These are phyloP conservation scores for Lobophora halterata DNA, from an alignment of 2,888 invertebrate genomes.

Conservation along the genomic window DNA sequence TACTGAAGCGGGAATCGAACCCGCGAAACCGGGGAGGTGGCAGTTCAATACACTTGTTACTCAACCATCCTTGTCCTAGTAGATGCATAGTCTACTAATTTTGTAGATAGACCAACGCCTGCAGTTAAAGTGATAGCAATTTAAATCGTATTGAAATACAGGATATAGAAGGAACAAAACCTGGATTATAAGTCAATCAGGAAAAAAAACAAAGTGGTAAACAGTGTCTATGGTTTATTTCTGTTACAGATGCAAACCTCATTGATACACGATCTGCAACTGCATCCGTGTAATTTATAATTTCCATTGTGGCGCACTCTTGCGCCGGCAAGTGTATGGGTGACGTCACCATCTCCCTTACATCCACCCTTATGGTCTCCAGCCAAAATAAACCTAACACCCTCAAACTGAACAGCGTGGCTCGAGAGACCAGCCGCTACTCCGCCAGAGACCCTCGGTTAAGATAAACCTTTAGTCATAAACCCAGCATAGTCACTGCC, in stretches of 20 bases:
- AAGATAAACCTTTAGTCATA: conserved; percentile 67
- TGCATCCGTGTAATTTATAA: conserved; percentile 26
- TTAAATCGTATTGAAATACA: too few relatives aligned
- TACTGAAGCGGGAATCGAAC: too few relatives aligned
- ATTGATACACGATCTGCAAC: conserved; percentile 12
- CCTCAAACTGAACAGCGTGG: conserved; percentile 73
- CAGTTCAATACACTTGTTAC: too few relatives aligned
- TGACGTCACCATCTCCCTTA: conserved; percentile 39
- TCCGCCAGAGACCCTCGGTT: conserved; percentile 81
- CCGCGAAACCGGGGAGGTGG: too few relatives aligned
- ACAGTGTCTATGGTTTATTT: neutral
- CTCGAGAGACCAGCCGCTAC: conserved; percentile 73
- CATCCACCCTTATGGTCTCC: conserved; percentile 77
- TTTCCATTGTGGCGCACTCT: conserved; percentile 47
- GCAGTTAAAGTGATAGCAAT: too few relatives aligned
- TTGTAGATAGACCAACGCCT: too few relatives aligned
- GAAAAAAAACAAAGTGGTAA: too few relatives aligned
- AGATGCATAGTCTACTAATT: too few relatives aligned
- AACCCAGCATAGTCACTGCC: conserved; percentile 44
- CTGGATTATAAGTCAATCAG: too few relatives aligned
- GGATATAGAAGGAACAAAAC: too few relatives aligned
- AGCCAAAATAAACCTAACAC: conserved; percentile 76
- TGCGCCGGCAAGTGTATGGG: conserved; percentile 66
- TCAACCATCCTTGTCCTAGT: too few relatives aligned
- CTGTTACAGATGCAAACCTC: conserved; percentile 33